These are phyloP conservation scores for Drosophila melanogaster DNA, from an alignment of 1,140 invertebrate species.

Conservation along the genomic window DNA sequence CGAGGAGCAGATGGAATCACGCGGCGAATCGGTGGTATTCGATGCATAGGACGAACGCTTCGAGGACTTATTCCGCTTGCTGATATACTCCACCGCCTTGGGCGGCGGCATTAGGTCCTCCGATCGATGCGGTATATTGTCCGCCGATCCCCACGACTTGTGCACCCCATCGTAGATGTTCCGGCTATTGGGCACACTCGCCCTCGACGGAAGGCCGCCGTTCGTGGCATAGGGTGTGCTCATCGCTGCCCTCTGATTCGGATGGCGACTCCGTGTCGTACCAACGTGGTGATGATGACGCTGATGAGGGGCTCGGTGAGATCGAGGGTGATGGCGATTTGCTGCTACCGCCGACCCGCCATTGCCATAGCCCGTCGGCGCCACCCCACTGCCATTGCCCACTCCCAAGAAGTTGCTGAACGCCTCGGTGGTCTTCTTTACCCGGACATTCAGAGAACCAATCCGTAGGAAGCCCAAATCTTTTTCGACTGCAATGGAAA, in stretches of 20 bases:
- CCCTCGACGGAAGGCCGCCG: conserved; percentile 51
- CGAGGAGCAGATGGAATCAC: conserved; percentile 76
- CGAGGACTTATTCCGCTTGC: conserved; percentile 86
- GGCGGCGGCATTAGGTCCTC: conserved; percentile 89
- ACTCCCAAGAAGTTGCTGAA: conserved; percentile 95
- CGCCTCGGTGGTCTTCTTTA: conserved; percentile 95
- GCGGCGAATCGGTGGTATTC: conserved; percentile 74
- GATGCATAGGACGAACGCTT: conserved; percentile 87
- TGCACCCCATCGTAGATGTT: conserved; percentile 86
- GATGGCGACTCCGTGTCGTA: conserved; percentile 79
- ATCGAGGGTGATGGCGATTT: conserved; percentile 77
- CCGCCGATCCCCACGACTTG: conserved; percentile 94
- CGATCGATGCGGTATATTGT: conserved; percentile 88
- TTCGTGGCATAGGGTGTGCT: conserved; percentile 66
- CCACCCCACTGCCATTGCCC: conserved; percentile 85
- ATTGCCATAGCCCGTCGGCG: conserved; percentile 49
- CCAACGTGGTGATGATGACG: conserved; percentile 82
- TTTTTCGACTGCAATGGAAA: conserved; percentile 88
- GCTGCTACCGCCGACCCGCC: conserved; percentile 43
- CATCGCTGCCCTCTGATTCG: conserved; percentile 70
- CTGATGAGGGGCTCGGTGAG: conserved; percentile 84
- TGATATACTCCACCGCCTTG: conserved; percentile 87
- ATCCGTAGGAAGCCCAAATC: conserved; percentile 94
- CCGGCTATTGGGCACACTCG: conserved; percentile 78
- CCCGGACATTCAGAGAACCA: conserved; percentile 95